These are phyloP conservation scores for Drosophila conformis DNA, from an alignment of 2,888 invertebrate genomes.

Conservation along the genomic window DNA sequence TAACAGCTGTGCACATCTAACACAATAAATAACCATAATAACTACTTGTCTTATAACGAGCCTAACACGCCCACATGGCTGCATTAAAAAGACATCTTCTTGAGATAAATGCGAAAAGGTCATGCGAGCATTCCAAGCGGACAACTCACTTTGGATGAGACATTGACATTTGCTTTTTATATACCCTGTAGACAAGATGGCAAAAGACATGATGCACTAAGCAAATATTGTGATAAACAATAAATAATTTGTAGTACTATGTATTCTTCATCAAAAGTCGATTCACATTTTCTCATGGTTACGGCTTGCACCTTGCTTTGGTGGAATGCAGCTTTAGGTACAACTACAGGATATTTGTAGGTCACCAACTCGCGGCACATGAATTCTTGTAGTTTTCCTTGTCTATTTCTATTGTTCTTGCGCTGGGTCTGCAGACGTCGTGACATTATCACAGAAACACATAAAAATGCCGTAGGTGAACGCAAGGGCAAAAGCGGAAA, in stretches of 20 bases:
- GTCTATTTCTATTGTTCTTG: constrained; percentile 44
- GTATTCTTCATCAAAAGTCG: not conserved
- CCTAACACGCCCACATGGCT: constrained; percentile 53
- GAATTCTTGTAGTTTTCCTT: not conserved
- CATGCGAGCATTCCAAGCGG: constrained; percentile 57
- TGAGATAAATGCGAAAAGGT: constrained; percentile 76
- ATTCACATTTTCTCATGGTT: not conserved
- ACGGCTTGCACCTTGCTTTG: not conserved
- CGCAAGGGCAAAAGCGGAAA: constrained; percentile 38
- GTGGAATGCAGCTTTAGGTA: not conserved
- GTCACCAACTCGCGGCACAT: not conserved
- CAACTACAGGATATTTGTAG: not conserved
- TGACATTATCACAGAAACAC: constrained; percentile 59
- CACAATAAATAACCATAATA: constrained; percentile 74
- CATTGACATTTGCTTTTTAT: constrained; percentile 63
- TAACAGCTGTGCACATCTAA: constrained; percentile 53
- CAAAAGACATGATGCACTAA: not conserved
- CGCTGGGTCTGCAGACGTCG: constrained; percentile 42
- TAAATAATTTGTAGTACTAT: not conserved
- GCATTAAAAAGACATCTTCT: constrained; percentile 75
- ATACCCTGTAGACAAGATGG: constrained; percentile 25
- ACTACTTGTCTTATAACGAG: constrained; percentile 62
- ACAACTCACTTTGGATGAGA: constrained; percentile 47
- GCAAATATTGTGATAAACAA: not conserved
- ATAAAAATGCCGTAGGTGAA: constrained; percentile 55